Conservation (phyloP, 2,113 vertebrate species). For the Oryzias woworae region DNA sequence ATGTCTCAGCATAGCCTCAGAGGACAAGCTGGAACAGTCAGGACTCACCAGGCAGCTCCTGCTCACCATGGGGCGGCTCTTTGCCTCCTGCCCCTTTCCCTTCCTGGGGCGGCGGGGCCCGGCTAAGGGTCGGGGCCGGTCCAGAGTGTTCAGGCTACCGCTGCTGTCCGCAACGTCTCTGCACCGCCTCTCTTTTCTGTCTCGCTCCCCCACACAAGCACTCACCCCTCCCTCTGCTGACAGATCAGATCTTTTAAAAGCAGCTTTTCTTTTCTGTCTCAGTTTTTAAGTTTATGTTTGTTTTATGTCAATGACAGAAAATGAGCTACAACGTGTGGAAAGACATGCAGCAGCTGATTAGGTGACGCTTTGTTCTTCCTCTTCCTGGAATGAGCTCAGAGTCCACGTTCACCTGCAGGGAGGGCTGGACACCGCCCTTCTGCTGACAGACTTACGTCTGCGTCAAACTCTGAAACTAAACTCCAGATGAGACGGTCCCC, state of each 20-base stretch:
- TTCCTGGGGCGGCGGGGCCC: constrained; percentile 42
- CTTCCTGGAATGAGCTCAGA: constrained; percentile 74
- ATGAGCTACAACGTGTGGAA: too few relatives aligned
- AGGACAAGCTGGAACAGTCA: too few relatives aligned
- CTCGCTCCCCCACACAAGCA: constrained; percentile 66
- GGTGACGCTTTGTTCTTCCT: constrained; percentile 60
- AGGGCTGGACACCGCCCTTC: constrained; percentile 35
- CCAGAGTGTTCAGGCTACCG: constrained; percentile 34
- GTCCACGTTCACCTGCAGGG: constrained; percentile 43
- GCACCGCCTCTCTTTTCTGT: constrained; percentile 42
- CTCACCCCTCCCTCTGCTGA: constrained; percentile 59
- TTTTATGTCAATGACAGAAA: background rate
- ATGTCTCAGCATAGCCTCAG: too few relatives aligned
- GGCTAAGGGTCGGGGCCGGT: constrained; percentile 45
- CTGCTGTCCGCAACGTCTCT: constrained; percentile 11
- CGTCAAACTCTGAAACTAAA: too few relatives aligned
- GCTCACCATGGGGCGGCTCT: too few relatives aligned
- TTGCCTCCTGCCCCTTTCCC: constrained; percentile 26
- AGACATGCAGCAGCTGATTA: constrained; percentile 27
- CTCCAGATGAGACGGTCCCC: too few relatives aligned
- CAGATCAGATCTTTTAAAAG: constrained; percentile 58
- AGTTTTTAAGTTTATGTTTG: background rate
- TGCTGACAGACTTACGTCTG: too few relatives aligned
- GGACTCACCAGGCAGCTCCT: too few relatives aligned
- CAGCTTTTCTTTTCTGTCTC: constrained; percentile 38